phyloP scores from a whole-genome alignment of 2,797 vertebrate species.

The Phyllotis vaccarum region DNA sequence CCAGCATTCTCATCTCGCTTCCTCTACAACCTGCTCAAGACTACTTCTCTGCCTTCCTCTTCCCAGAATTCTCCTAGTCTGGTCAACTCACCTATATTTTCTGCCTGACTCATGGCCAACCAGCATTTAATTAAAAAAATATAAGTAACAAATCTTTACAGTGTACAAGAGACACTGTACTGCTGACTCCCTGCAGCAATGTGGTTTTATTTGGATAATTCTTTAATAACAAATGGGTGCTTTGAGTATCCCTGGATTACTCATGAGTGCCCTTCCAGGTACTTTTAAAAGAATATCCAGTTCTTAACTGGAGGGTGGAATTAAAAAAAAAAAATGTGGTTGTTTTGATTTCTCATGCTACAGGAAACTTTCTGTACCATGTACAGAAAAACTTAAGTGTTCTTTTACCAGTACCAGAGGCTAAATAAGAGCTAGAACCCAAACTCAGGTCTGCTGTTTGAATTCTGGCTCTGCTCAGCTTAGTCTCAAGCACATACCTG shows the following conservation, averaged over 20 bases:
- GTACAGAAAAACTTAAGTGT: neutral
- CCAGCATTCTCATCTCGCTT: too few species aligned
- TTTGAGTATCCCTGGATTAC: neutral
- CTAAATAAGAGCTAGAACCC: neutral
- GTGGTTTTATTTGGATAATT: neutral
- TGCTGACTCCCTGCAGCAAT: neutral
- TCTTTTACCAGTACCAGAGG: neutral
- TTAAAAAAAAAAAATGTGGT: constrained; percentile 15
- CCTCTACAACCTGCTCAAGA: too few species aligned
- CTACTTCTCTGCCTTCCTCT: too few species aligned
- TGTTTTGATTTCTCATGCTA: neutral
- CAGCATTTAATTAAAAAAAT: too few species aligned
- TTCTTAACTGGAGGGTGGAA: constrained; percentile 18
- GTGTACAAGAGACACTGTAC: too few species aligned
- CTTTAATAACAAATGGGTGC: neutral
- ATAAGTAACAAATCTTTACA: too few species aligned
- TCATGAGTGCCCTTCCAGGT: neutral
- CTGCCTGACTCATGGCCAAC: too few species aligned
- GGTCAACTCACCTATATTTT: too few species aligned
- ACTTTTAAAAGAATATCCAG: constrained; percentile 44
- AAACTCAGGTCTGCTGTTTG: neutral
- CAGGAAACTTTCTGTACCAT: neutral
- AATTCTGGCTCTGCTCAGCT: neutral
- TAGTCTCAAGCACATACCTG: neutral
- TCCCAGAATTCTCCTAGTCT: too few species aligned